phyloP scores from a whole-genome alignment of 2,113 vertebrate genomes.

The Ceyx cyanopectus region DNA sequence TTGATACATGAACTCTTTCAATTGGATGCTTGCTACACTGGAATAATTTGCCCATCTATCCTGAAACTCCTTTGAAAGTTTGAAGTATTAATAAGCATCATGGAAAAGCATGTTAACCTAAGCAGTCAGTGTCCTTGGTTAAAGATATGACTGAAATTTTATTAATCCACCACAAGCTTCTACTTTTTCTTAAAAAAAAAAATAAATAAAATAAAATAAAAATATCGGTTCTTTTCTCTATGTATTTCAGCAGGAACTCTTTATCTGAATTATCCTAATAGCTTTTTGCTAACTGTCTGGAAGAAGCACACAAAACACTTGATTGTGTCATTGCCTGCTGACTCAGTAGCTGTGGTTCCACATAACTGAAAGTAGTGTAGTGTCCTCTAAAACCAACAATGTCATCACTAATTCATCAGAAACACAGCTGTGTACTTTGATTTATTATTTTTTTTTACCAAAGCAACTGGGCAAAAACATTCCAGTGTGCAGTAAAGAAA shows the following conservation, averaged over 20 bases:
- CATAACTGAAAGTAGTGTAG: conserved; percentile 21
- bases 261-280: background rate
- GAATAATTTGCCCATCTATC: background rate
- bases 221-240: background rate
- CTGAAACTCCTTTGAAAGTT: background rate
- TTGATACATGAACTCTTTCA: background rate
- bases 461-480: conserved; percentile 33
- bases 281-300: conserved; percentile 1
- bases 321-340: conserved; percentile 8
- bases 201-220: background rate
- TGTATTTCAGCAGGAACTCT: background rate
- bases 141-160: background rate
- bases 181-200: background rate
- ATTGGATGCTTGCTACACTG: background rate
- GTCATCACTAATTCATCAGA: conserved; percentile 63
- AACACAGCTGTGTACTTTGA: conserved; percentile 39
- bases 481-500: conserved; percentile 27
- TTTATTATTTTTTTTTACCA: conserved; percentile 16
- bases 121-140: background rate
- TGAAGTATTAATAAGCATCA: background rate
- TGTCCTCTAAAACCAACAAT: conserved; percentile 48
- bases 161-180: background rate
- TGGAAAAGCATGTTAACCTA: background rate
- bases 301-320: conserved; percentile 10
- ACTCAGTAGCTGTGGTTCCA: conserved; percentile 45